These are phyloP conservation scores for Campoletis raptor DNA, from an alignment of 2,888 invertebrate genomes.

Conservation along the genomic window DNA sequence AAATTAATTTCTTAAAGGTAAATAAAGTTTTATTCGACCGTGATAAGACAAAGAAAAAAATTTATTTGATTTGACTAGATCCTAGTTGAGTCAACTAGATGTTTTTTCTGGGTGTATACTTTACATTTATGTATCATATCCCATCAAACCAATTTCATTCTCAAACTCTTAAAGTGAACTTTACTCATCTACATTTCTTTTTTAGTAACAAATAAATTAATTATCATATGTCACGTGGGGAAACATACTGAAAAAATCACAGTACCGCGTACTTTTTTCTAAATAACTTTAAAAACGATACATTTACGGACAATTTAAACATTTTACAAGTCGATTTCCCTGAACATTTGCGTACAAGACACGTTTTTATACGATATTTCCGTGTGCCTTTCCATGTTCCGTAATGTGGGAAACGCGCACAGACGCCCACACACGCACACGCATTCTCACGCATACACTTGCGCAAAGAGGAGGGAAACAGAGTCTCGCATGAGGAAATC, in stretches of 20 bases:
- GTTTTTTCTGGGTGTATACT: no score
- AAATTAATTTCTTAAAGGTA: no score
- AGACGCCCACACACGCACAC: neutral
- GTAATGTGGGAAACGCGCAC: neutral
- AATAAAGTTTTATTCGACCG: no score
- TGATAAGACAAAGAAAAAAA: no score
- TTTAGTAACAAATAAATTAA: neutral
- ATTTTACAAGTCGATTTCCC: neutral
- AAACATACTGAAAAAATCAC: neutral
- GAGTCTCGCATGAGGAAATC: conserved; percentile 59
- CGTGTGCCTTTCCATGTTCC: neutral
- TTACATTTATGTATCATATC: neutral
- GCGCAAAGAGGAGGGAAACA: conserved; percentile 1
- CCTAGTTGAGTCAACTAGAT: no score
- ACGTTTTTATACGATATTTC: neutral
- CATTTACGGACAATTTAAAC: neutral
- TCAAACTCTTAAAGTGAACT: no score
- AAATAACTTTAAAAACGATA: neutral
- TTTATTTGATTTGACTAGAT: no score
- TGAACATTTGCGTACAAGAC: neutral
- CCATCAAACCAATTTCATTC: neutral
- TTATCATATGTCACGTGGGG: neutral
- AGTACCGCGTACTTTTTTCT: neutral
- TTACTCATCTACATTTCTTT: no score
- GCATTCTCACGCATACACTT: neutral